phyloP scores from a whole-genome alignment of 2,113 vertebrate genomes.

The Azemiops feae region DNA sequence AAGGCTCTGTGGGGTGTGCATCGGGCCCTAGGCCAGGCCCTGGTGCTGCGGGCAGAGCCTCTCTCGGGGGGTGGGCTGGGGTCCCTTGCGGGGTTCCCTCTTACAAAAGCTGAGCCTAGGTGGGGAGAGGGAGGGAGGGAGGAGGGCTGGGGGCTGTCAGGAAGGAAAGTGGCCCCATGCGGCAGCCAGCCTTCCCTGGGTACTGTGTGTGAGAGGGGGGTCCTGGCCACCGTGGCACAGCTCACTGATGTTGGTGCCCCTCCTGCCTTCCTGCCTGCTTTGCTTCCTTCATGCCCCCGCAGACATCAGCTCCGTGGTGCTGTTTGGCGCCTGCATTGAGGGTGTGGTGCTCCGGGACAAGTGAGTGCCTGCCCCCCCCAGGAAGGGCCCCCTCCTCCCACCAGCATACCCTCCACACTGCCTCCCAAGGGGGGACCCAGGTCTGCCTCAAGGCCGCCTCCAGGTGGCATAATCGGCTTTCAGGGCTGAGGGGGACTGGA shows the following conservation, averaged over 20 bases:
- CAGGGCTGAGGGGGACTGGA: neutral
- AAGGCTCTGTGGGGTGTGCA: neutral
- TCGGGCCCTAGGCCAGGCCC: neutral
- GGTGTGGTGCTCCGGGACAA: conserved; percentile 93
- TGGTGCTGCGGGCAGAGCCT: neutral
- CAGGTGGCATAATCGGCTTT: neutral
- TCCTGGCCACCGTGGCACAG: too few relatives aligned
- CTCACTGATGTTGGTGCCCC: too few relatives aligned
- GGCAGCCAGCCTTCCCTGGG: neutral
- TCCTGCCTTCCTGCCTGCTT: neutral
- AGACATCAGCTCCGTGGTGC: conserved; percentile 91
- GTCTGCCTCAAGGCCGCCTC: too few relatives aligned
- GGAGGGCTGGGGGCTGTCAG: neutral
- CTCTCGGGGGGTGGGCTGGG: neutral
- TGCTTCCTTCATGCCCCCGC: conserved; percentile 66
- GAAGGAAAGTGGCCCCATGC: neutral
- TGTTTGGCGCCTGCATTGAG: conserved; percentile 95
- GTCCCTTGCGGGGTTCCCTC: neutral
- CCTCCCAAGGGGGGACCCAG: neutral
- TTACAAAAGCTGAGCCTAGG: neutral
- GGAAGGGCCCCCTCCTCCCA: neutral
- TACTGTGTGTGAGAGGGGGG: neutral
- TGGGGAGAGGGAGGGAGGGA: neutral
- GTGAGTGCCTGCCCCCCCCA: conserved; percentile 70
- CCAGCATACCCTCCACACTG: neutral